Conservation (phyloP, 2,797 vertebrate genomes). For the Acrocephalus scirpaceus region DNA sequence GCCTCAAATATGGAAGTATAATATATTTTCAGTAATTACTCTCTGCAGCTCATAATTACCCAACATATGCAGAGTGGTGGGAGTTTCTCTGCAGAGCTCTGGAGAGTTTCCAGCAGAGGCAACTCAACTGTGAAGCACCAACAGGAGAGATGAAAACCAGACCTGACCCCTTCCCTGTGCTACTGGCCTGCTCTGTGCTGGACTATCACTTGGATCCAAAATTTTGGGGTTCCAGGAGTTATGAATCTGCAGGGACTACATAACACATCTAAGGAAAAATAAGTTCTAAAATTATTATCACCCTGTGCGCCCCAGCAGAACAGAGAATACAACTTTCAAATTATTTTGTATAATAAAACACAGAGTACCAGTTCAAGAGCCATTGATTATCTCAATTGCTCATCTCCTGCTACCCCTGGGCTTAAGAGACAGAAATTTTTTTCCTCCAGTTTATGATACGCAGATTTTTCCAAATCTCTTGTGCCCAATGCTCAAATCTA, state of each 20-base stretch:
- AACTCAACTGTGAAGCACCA: background rate
- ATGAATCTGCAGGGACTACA: rapidly evolving
- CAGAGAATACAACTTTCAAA: background rate
- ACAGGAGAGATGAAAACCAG: background rate
- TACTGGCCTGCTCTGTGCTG: background rate
- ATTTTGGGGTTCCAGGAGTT: background rate
- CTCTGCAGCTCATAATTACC: background rate
- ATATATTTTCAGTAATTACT: background rate
- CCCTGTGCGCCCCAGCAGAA: rapidly evolving
- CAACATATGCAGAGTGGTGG: background rate
- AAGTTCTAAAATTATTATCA: background rate
- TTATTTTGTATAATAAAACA: background rate
- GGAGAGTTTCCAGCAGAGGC: background rate
- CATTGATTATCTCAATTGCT: background rate
- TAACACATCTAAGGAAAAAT: background rate
- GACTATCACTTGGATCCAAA: background rate
- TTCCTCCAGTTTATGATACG: background rate
- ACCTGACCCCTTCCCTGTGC: rapidly evolving
- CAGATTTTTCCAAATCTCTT: background rate
- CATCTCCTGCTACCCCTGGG: background rate
- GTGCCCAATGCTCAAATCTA: rapidly evolving
- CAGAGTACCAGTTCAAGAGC: background rate
- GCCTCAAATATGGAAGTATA: background rate
- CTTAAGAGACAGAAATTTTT: background rate
- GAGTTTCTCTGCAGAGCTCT: background rate